Conservation (phyloP, 2,888 invertebrate genomes). For the Theretra japonica region DNA sequence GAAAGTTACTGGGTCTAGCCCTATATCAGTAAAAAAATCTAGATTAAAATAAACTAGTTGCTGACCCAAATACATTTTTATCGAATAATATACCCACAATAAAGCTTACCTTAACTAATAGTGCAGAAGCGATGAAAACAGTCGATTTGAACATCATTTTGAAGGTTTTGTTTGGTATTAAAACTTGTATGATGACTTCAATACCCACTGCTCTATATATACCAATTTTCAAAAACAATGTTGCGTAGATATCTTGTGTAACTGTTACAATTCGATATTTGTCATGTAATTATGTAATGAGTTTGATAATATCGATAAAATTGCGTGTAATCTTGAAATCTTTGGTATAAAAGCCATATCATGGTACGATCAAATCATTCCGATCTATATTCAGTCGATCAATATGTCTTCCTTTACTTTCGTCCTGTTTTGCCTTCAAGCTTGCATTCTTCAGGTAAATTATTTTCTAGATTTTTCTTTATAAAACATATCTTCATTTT, state of each 20-base stretch:
- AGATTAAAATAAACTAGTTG: too few species aligned
- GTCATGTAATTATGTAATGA: conserved; percentile 11
- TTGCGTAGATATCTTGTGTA: conserved; percentile 22
- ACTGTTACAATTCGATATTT: conserved; percentile 13
- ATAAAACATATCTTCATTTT: not conserved
- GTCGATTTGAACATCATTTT: conserved; percentile 26
- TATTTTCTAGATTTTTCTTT: not conserved
- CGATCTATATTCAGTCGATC: not conserved
- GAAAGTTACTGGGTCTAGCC: too few species aligned
- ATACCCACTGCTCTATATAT: conserved; percentile 10
- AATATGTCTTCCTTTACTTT: not conserved
- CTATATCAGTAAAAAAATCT: too few species aligned
- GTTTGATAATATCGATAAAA: conserved; percentile 18
- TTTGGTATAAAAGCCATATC: conserved; percentile 27
- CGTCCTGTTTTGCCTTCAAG: conserved; percentile 23
- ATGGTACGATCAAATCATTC: conserved; percentile 22
- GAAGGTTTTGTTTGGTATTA: conserved; percentile 6
- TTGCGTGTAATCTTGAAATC: conserved; percentile 14
- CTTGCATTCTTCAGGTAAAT: conserved; percentile 26
- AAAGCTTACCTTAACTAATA: conserved; percentile 25
- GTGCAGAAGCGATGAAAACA: conserved; percentile 7
- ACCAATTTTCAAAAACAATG: conserved; percentile 18
- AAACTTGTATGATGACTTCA: conserved; percentile 21
- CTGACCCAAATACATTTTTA: too few species aligned
- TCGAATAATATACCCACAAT: too few species aligned